Conservation (phyloP, 2,888 invertebrate species). For the Chaetogeoica ovagalla region DNA sequence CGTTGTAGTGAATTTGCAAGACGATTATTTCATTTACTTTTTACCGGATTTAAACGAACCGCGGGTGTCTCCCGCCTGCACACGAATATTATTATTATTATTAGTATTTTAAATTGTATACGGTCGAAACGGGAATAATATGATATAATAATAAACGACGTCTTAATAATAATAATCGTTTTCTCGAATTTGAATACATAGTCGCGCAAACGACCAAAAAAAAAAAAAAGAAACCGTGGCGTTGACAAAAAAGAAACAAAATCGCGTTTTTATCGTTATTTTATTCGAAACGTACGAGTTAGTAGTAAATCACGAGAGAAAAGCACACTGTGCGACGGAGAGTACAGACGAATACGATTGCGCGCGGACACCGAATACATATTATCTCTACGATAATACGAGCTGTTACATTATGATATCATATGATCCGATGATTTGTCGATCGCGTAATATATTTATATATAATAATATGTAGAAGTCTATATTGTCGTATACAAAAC, state of each 20-base stretch:
- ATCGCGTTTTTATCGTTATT: conserved; percentile 19
- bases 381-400: too few relatives aligned
- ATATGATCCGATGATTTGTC: neutral
- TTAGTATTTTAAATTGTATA: neutral
- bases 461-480: too few relatives aligned
- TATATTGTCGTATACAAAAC: too few relatives aligned
- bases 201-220: neutral
- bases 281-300: conserved; percentile 12
- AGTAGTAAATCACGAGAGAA: neutral
- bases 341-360: neutral
- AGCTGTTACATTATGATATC: too few relatives aligned
- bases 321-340: neutral
- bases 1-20: conserved; percentile 12
- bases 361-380: too few relatives aligned
- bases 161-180: conserved; percentile 20
- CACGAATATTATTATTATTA: neutral
- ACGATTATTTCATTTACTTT: conserved; percentile 36
- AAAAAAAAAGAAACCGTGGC: neutral
- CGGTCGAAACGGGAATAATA: neutral
- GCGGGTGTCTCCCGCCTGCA: neutral
- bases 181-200: conserved; percentile 5
- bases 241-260: neutral
- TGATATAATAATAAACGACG: neutral
- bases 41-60: conserved; percentile 44
- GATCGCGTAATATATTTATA: neutral